Evolutionary conservation across 2,888 invertebrate species (phyloP).

Genomic region (Bellardia pandia): DNA sequence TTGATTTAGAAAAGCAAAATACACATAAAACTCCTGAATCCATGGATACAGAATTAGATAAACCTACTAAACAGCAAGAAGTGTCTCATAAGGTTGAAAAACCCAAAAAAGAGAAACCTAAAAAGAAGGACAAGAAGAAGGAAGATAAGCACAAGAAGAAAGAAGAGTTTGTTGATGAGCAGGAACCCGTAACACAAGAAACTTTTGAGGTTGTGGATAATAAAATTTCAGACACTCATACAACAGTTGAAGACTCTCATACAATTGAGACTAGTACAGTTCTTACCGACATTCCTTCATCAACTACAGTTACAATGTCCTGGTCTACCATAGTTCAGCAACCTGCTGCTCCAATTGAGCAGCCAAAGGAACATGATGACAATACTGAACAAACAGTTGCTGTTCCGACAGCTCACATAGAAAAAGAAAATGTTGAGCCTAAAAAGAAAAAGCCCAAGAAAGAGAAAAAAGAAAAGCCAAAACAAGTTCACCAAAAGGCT

Average conservation of each 20-base stretch:
- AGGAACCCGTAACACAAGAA: neutral
- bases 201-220: neutral
- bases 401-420: neutral
- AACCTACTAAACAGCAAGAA: neutral
- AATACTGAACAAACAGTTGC: neutral
- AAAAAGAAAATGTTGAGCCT: slow-evolving; percentile 3
- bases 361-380: neutral
- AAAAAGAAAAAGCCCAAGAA: slow-evolving; percentile 54
- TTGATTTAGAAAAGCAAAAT: slow-evolving; percentile 57
- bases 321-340: slow-evolving; percentile 75
- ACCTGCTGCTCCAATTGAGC: slow-evolving; percentile 28
- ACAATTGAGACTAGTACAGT: slow-evolving; percentile 9
- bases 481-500: neutral
- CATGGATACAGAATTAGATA: neutral
- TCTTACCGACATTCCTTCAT: neutral
- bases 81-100: slow-evolving; percentile 4
- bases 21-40: slow-evolving; percentile 11
- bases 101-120: slow-evolving; percentile 67
- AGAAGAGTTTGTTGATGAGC: slow-evolving; percentile 9
- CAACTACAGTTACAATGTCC: slow-evolving; percentile 53
- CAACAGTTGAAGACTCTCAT: neutral
- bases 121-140: slow-evolving; percentile 60
- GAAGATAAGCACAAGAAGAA: slow-evolving; percentile 50
- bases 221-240: neutral
- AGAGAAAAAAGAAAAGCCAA: slow-evolving; percentile 47